A percentile compares a stretch with the other conserved stretches of the same genome.
Evolutionary conservation across 2,888 invertebrate species (phyloP).

Genomic region (Pilophorus perplexus): DNA sequence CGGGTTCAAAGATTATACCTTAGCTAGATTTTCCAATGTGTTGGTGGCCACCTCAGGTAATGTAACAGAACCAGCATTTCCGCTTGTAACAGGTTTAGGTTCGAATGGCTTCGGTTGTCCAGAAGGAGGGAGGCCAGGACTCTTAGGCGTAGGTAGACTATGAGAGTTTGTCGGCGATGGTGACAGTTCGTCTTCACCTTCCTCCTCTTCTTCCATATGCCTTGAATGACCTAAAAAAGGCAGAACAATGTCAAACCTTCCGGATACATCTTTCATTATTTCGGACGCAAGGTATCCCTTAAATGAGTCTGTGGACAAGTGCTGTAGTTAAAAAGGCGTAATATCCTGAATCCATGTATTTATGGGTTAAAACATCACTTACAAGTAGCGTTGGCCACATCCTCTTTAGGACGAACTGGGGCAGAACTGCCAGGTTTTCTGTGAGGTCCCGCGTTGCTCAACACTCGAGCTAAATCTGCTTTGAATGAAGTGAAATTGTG

Average conservation of each 20-base stretch:
- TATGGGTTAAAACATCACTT: no score
- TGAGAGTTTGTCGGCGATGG: background rate
- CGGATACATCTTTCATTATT: no score
- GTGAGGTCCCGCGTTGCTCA: background rate
- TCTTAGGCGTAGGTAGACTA: background rate
- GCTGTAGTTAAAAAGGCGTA: no score
- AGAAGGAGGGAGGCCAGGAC: background rate
- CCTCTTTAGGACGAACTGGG: conserved; percentile 10
- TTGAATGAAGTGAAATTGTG: conserved; percentile 24
- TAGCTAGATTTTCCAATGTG: conserved; percentile 33
- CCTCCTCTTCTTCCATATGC: background rate
- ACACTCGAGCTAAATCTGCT: conserved; percentile 25
- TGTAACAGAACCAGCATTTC: background rate
- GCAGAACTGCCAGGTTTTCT: conserved; percentile 21
- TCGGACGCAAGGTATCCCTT: no score
- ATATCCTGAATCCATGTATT: no score
- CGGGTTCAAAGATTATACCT: conserved; percentile 26
- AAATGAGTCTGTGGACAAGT: no score
- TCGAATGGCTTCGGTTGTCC: background rate
- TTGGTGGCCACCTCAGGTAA: conserved; percentile 32
- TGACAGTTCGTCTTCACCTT: no score
- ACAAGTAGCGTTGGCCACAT: no score
- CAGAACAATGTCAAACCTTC: background rate
- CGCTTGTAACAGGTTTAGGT: background rate
- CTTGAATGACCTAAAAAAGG: background rate